Evolutionary conservation across 1,140 invertebrate genomes (phyloP), one percentile per base, ranked within the genome.

Genomic region (Bombus superbus): DNA sequence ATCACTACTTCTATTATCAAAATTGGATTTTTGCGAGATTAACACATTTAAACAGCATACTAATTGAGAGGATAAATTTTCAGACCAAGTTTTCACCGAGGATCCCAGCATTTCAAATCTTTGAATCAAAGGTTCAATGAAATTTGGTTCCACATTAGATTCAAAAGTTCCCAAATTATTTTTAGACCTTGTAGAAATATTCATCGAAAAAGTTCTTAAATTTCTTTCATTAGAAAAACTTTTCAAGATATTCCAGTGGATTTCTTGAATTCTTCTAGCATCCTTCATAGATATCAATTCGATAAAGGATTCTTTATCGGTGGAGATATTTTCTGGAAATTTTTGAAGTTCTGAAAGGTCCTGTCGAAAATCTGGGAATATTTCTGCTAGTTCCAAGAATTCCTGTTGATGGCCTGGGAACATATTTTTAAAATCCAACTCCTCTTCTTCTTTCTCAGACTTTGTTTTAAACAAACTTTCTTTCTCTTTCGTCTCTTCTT

Each of bases 381-480:
- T 95, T 91, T 96, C 94, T 77, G 95, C 94, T 18, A 99, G 96
- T 91, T 98, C 98, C 42, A 96, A 92, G 68, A 96, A 85, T 22
- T 81, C 78, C 8, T 98, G 96, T 8, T 96, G 95, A 91, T 97
- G 97, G 0, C 96, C 97, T 0, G 98, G 98, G 91, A 99, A 99
- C 86, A 97, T 95, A 91, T 96, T 94, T 28, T 25, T 47, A 28
- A 32, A 85, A 11, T 85, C 68, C 1, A 97, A 96, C 83, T 97
- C 96, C 86, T 98, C 96, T 69, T 98, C 98, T 86, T 99, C 98
- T 11, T 95, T 86, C 96, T 96, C 91, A 96, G 96, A 42, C 11
- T 97, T 98, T 53, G 97, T 98, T 82, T 97, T 96, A 94, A 98
- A 99, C 18, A 99, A 93, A 90, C 97, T 97, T 74, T 98, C 97